A percentile compares a stretch with the other conserved stretches of the same genome.
Evolutionary conservation across 2,888 invertebrate species (phyloP).

Genomic region (Leptothorax acervorum): DNA sequence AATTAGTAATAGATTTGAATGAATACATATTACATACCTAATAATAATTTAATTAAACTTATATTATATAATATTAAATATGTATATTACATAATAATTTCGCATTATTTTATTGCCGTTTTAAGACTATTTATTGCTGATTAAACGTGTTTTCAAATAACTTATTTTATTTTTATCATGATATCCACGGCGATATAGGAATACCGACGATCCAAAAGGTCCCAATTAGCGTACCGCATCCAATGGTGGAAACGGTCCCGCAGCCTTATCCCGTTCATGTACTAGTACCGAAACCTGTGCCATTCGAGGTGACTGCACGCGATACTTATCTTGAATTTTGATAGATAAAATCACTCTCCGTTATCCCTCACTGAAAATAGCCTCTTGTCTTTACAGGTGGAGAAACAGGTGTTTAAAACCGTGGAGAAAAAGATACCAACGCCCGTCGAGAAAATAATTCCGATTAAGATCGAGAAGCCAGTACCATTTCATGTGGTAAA

Average conservation of each 20-base stretch:
- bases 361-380: background rate
- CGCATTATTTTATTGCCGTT: background rate
- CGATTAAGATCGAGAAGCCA: slow-evolving; percentile 89
- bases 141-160: background rate
- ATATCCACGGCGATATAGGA: slow-evolving; percentile 61
- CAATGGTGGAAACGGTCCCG: slow-evolving; percentile 86
- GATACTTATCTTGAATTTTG: background rate
- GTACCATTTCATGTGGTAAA: slow-evolving; percentile 90
- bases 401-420: slow-evolving; percentile 74
- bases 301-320: slow-evolving; percentile 72
- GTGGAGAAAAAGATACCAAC: slow-evolving; percentile 86
- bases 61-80: background rate
- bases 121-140: background rate
- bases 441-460: slow-evolving; percentile 89
- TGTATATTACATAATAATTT: background rate
- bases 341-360: background rate
- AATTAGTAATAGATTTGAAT: background rate
- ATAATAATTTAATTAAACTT: background rate
- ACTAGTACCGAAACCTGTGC: slow-evolving; percentile 88
- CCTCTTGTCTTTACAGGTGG: slow-evolving; percentile 69
- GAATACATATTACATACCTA: background rate
- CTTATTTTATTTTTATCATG: background rate
- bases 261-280: slow-evolving; percentile 89
- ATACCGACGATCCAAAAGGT: slow-evolving; percentile 88
- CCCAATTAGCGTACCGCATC: slow-evolving; percentile 87